Evolutionary conservation across 1,140 invertebrate species (phyloP).

Genomic region (Drosophila arawakana): DNA sequence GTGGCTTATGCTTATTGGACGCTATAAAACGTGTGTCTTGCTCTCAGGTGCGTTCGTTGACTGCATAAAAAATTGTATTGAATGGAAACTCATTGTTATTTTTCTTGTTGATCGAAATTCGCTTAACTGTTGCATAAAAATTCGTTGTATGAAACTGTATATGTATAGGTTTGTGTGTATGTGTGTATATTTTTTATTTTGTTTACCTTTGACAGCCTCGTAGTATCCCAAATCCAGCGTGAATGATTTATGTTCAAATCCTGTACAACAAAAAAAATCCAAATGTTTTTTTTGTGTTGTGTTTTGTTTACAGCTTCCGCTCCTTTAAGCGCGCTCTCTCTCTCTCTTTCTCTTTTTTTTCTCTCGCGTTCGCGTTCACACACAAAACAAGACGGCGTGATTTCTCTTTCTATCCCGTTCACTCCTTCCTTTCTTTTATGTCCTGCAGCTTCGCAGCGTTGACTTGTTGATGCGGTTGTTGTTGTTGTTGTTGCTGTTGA

Average conservation of each 20-base stretch:
- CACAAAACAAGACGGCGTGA: conserved; percentile 50
- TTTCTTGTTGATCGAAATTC: conserved; percentile 2
- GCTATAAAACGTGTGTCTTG: conserved; percentile 25
- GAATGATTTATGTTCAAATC: conserved; percentile 79
- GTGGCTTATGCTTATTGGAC: conserved; percentile 31
- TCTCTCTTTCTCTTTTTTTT: conserved; percentile 25
- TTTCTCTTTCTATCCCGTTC: conserved; percentile 41
- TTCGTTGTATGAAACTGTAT: not conserved
- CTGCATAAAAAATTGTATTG: conserved; percentile 44
- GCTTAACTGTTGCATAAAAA: conserved; percentile 31
- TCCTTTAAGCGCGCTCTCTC: conserved; percentile 12
- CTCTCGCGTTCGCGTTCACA: conserved; percentile 15
- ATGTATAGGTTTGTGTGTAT: not conserved
- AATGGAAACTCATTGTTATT: conserved; percentile 26
- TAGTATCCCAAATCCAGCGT: conserved; percentile 84
- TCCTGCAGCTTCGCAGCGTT: conserved; percentile 39
- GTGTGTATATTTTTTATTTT: not conserved
- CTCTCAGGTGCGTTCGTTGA: conserved; percentile 45
- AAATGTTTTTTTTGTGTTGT: conserved; percentile 24
- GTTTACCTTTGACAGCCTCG: conserved; percentile 83
- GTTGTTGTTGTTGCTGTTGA: conserved; percentile 17
- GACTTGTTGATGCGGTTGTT: conserved; percentile 22
- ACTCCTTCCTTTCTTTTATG: conserved; percentile 25
- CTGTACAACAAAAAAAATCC: conserved; percentile 46
- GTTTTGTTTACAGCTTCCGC: conserved; percentile 47